Base-by-base conservation (phyloP, 2,113 vertebrate species). In the Capreolus pygargus region DNA sequence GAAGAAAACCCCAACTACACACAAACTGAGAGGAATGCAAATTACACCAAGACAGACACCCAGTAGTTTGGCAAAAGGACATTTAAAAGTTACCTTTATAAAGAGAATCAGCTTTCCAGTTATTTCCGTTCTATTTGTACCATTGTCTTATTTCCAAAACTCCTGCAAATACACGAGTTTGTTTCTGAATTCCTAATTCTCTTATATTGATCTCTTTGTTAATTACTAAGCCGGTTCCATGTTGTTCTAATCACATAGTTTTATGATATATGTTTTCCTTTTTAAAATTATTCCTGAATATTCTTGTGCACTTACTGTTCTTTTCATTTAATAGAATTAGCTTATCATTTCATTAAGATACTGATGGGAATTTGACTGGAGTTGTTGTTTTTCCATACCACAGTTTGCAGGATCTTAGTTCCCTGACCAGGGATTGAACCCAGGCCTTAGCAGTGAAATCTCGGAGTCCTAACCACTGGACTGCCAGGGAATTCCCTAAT, bases 181-280 rank as follows among this genome's bases (percentile, higher is more conserved):
- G 43, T 60, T 89, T 89, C 55, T 28, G 14, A 94, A 82, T 74
- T 94, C 39, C 54, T 76, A n/a, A 74, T 91, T 23, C 28, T 86
- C n/a, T 89, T 95, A 89, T 16, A 21, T 23, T 67, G 55, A 97
- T 89, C 47, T 83, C 60, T 94, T 89, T 89, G 86, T 55, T 84
- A 89, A 96, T 82, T 82, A 28, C 13, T 96, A 54, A 55, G 21
- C 45, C 36, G 83, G 54, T 87, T 83, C 52, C 39, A 47, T 67
- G 7, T 85, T 78, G 36, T 85, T 94, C 85, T 57, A 84, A 90
- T 85, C 30, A 36, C 21, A 45, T 85, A 47, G 16, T 64, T 70
- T 96, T 93, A 74, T 58, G 55, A 50, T 83, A 70, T 52, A 89
- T 57, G 64, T 86, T 47, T 86, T 93, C 45, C 64, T 96, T 45